Percentiles rank a stretch among this genome's conserved stretches.
These are phyloP conservation scores for Tokudaia tokunoshimensis DNA, from an alignment of 2,797 vertebrate species.

Conservation along the genomic window DNA sequence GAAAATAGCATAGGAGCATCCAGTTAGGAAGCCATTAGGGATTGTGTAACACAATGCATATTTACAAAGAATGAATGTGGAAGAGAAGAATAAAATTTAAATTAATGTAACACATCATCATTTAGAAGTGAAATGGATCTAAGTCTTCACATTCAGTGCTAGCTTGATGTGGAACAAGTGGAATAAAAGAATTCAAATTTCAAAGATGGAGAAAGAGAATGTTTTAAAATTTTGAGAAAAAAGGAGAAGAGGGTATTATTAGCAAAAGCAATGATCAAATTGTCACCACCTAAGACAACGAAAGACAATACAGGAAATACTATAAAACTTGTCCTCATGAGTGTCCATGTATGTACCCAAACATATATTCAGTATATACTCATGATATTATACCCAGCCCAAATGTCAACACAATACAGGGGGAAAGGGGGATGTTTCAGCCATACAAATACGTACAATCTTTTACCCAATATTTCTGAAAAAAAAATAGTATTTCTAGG, in stretches of 20 bases:
- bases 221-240: background rate
- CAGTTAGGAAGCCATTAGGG: background rate
- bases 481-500: background rate
- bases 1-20: background rate
- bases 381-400: background rate
- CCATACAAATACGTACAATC: background rate
- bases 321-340: background rate
- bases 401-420: background rate
- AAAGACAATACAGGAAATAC: background rate
- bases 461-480: constrained; percentile 11
- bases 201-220: background rate
- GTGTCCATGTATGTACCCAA: background rate
- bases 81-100: constrained; percentile 3
- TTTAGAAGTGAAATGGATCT: background rate
- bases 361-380: background rate
- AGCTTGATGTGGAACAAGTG: background rate
- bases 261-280: background rate
- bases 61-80: background rate
- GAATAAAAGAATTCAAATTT: constrained; percentile 24
- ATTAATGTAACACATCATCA: background rate
- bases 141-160: background rate
- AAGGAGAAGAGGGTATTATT: background rate
- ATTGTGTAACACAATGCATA: background rate
- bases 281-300: background rate
- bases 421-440: background rate